Conservation (phyloP, 2,888 invertebrate species). For the Linnaemya vulpina region DNA sequence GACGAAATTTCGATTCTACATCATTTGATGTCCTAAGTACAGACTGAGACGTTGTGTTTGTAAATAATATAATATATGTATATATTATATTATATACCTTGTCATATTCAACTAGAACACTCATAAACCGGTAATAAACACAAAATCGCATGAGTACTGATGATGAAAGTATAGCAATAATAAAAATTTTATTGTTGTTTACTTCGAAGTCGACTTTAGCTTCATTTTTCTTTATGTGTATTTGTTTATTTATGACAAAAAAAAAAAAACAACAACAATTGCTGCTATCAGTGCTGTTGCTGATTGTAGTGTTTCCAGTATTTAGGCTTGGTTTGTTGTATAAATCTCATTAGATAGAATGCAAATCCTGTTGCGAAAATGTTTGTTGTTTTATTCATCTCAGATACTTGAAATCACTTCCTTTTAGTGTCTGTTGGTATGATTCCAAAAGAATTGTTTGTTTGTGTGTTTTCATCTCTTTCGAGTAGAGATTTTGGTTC, state of each 20-base stretch:
- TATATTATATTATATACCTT: no score
- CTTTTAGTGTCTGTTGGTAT: background rate
- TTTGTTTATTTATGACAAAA: background rate
- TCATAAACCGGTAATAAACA: no score
- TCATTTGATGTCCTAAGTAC: no score
- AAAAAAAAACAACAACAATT: background rate
- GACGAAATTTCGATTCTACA: no score
- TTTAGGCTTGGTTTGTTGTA: conserved; percentile 54
- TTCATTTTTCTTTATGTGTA: background rate
- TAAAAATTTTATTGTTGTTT: background rate
- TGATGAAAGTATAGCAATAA: no score
- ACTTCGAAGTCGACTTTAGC: conserved; percentile 1
- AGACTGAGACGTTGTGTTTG: no score
- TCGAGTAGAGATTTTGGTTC: background rate
- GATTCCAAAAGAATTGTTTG: background rate
- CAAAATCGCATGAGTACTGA: no score
- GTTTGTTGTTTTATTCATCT: conserved; percentile 23
- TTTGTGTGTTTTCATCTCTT: background rate
- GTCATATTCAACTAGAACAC: no score
- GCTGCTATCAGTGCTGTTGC: background rate
- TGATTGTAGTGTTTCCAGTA: conserved; percentile 32
- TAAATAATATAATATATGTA: no score
- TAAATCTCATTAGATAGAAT: conserved; percentile 59
- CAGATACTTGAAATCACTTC: conserved; percentile 6
- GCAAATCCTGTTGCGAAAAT: conserved; percentile 54